Evolutionary conservation across 1,140 invertebrate species (phyloP).

Genomic region (Pectinophora gossypiella): DNA sequence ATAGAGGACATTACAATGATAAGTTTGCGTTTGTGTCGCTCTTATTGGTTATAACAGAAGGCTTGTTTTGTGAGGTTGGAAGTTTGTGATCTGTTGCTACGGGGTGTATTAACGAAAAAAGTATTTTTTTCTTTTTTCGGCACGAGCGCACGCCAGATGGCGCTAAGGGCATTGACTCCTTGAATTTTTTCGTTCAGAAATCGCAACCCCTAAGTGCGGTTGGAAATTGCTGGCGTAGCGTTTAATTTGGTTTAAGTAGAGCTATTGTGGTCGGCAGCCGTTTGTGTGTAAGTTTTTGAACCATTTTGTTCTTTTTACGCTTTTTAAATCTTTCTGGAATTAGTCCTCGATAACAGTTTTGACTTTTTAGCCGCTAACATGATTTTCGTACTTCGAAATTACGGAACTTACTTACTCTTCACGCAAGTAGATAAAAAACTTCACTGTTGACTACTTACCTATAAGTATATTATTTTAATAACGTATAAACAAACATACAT

Average conservation of each 20-base stretch:
- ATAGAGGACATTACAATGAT: too few species aligned
- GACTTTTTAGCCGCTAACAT: too few species aligned
- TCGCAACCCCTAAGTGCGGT: constrained; percentile 48
- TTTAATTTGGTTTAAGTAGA: background rate
- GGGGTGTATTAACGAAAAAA: constrained; percentile 17
- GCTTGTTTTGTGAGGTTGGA: background rate
- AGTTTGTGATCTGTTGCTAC: constrained; percentile 10
- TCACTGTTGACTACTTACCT: too few species aligned
- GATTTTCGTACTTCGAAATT: too few species aligned
- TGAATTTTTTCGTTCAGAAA: constrained; percentile 44
- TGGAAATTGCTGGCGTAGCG: background rate
- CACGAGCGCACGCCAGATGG: constrained; percentile 58
- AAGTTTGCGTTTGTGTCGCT: background rate
- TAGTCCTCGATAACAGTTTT: too few species aligned
- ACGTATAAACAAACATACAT: too few species aligned
- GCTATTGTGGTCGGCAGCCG: background rate
- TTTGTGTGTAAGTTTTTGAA: background rate
- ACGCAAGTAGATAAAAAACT: too few species aligned
- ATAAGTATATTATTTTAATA: too few species aligned
- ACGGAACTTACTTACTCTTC: too few species aligned
- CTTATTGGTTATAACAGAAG: background rate
- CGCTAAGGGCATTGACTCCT: constrained; percentile 57
- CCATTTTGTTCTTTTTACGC: too few species aligned
- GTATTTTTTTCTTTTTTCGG: constrained; percentile 16
- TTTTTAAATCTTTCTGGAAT: too few species aligned